Conservation (phyloP, 2,888 invertebrate genomes). For the Epistrophe grossulariae region DNA sequence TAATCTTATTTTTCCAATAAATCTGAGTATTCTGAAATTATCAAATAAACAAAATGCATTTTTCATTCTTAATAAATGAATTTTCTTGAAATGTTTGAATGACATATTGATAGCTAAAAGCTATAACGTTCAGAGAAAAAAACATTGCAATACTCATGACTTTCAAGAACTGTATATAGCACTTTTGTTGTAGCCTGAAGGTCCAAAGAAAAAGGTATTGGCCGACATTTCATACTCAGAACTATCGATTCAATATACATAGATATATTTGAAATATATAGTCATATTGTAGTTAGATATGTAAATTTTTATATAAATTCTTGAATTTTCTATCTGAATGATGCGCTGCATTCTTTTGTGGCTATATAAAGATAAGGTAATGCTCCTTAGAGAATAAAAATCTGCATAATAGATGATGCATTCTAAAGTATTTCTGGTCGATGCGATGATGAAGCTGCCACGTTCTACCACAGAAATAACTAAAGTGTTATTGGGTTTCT, state of each 20-base stretch:
- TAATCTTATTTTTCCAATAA: background rate
- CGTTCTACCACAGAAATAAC: conserved; percentile 63
- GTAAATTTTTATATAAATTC: conserved; percentile 25
- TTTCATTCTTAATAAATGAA: conserved; percentile 24
- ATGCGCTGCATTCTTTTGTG: conserved; percentile 59
- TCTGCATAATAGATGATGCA: conserved; percentile 72
- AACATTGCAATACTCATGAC: background rate
- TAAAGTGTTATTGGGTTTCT: conserved; percentile 68
- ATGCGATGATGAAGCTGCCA: conserved; percentile 64
- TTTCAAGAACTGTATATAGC: background rate
- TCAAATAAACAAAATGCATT: background rate
- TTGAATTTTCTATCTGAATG: conserved; percentile 37
- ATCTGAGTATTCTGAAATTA: background rate
- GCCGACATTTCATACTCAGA: background rate
- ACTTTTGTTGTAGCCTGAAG: too few species aligned
- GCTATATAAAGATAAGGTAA: conserved; percentile 59
- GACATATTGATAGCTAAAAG: conserved; percentile 2
- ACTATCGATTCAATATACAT: background rate
- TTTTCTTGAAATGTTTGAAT: background rate
- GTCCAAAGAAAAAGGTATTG: background rate
- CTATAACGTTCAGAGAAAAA: background rate
- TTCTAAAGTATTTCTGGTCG: conserved; percentile 62
- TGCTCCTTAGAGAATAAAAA: conserved; percentile 69
- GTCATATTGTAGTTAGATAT: conserved; percentile 11
- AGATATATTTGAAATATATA: background rate